These are phyloP conservation scores for Tauraco erythrolophus DNA, from an alignment of 2,113 vertebrate species.

Conservation along the genomic window DNA sequence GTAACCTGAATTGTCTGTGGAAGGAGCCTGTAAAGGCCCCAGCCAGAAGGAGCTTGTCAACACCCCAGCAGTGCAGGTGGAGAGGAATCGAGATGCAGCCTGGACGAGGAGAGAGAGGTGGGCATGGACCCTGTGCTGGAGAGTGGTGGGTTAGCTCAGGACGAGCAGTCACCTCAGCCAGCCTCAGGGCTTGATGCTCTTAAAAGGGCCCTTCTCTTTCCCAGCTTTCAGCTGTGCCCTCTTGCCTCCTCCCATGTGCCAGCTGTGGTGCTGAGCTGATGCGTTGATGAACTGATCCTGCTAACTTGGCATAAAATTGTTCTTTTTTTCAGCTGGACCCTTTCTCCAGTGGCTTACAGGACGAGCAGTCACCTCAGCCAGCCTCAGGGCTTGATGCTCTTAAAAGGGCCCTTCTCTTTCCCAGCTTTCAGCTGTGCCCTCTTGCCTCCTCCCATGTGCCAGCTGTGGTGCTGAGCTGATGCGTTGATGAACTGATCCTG, in stretches of 20 bases:
- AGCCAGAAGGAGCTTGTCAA: neutral
- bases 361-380: neutral
- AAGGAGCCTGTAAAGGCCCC: neutral
- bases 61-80: neutral
- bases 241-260: neutral
- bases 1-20: neutral
- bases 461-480: conserved; percentile 3
- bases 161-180: neutral
- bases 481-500: neutral
- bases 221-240: neutral
- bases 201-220: neutral
- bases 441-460: neutral
- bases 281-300: neutral
- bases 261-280: conserved; percentile 3
- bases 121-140: neutral
- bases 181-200: neutral
- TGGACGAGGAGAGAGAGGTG: neutral
- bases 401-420: neutral
- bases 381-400: neutral
- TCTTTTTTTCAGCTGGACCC: neutral
- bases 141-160: neutral
- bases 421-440: neutral
- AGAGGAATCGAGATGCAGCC: neutral
- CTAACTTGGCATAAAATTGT: neutral
- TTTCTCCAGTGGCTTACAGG: neutral